Base-by-base conservation (phyloP, 2,113 vertebrate species). In the Lepidothrix coronata region DNA sequence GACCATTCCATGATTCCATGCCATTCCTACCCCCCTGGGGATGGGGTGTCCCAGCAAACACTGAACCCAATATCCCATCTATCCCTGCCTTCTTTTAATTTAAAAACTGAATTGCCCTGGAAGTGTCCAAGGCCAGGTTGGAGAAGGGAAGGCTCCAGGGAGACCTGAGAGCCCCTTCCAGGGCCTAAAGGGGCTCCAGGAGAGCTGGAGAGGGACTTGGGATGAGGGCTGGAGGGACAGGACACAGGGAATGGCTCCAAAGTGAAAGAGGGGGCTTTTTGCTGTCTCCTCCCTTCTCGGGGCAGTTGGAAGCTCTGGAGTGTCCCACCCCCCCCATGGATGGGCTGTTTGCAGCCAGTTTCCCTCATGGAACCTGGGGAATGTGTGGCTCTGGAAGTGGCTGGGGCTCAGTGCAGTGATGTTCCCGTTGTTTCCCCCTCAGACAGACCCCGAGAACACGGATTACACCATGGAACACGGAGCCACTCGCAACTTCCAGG, bases 391-490 rank as follows among this genome's bases (percentile, higher is more conserved):
- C 43, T 84, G 65, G 66, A 5, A 71, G 63, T 2, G 17, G 10
- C 72, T 59, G 81, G 72, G 19, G 58, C 48, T 25, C 28, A 3
- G 2, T 8, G 0, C 22, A 2, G 0, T 8, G 35, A 9, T 3
- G 28, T 8, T 44, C 1, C 51, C 48, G 49, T 1, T n/a, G 15
- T 17, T 66, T 16, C 72, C 54, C 52, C 76, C 18, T 14, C 84
- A 99, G 99, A 99, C 99, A 20, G 99, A 99, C 41, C 99, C 99
- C 0, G 99, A 99, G 93, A 99, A 99, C 98, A 99, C 99, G 0
- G 99, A 99, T 95, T 99, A 99, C 9, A 98, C 98, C 49, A 99
- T 99, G 99, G 99, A 99, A 85, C 99, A 99, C 0, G 99, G 99
- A 0, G 99, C 99, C 71, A 99, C 99, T 0, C 96, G 99, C 22